Percentiles rank a stretch among this genome's conserved stretches.
Evolutionary conservation across 2,113 vertebrate species (phyloP).

Genomic region (Ptilorrhoa leucosticta): DNA sequence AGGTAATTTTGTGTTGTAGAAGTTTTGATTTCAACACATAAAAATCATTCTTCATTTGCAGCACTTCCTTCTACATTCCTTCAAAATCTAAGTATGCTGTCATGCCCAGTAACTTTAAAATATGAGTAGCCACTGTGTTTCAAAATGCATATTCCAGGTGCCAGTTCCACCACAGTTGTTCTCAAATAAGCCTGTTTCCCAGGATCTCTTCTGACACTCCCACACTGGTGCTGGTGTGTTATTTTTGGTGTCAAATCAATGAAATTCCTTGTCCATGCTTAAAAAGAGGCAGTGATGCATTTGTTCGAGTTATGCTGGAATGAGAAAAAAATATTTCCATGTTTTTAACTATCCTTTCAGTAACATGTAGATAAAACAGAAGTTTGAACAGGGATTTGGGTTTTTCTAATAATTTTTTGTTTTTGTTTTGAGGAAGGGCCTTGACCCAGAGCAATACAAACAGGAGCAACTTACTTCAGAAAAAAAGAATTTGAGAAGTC

Average conservation of each 20-base stretch:
- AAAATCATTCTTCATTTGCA: not conserved
- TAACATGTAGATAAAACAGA: not conserved
- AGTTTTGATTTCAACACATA: not conserved
- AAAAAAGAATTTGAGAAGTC: not conserved
- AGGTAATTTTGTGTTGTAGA: not conserved
- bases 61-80: not conserved
- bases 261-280: not conserved
- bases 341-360: not conserved
- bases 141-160: not conserved
- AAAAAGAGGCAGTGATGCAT: not conserved
- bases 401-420: not conserved
- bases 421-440: not conserved
- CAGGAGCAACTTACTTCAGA: not conserved
- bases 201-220: not conserved
- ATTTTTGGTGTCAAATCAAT: not conserved
- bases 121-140: not conserved
- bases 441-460: not conserved
- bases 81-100: not conserved
- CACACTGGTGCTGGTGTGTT: not conserved
- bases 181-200: not conserved
- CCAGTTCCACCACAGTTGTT: not conserved
- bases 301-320: not conserved
- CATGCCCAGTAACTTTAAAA: not conserved
- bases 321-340: not conserved
- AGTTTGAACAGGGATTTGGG: not conserved